A percentile compares a stretch with the other conserved stretches of the same genome.
Conservation (phyloP, 2,797 vertebrate genomes). For the Coracias cyanogaster region DNA sequence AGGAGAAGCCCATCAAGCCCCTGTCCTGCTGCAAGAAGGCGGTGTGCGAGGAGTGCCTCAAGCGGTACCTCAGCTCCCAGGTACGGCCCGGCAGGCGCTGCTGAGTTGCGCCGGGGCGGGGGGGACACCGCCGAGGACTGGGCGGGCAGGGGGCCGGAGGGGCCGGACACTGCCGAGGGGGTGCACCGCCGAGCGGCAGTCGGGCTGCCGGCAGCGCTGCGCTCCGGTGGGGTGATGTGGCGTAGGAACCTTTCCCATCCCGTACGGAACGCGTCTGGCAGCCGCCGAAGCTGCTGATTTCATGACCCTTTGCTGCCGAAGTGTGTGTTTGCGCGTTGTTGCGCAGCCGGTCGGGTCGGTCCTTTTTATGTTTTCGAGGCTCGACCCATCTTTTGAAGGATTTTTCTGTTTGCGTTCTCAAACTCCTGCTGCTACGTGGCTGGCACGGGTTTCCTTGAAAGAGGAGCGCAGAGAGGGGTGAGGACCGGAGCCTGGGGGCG, state of each 20-base stretch:
- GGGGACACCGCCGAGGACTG: too few relatives aligned
- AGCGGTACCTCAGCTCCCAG: slow-evolving; percentile 89
- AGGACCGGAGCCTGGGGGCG: background rate
- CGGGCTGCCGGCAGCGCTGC: too few relatives aligned
- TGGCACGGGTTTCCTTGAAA: too few relatives aligned
- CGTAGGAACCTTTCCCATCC: background rate
- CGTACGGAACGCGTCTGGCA: background rate
- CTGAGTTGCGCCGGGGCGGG: accelerated
- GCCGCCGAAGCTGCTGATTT: background rate
- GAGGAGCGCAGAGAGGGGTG: accelerated
- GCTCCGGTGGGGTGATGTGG: background rate
- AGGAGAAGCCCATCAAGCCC: slow-evolving; percentile 89
- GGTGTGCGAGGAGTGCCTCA: slow-evolving; percentile 95
- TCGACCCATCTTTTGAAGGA: background rate
- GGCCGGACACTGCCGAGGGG: too few relatives aligned
- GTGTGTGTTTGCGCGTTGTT: background rate
- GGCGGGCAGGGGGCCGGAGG: too few relatives aligned
- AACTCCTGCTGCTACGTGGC: background rate
- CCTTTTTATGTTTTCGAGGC: background rate
- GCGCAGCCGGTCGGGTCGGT: background rate
- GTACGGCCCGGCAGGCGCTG: background rate
- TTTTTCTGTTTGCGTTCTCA: background rate
- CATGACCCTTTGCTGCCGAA: background rate
- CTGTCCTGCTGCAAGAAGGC: slow-evolving; percentile 93
- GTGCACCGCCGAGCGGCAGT: too few relatives aligned